Conservation (phyloP, 2,888 invertebrate genomes). For the Tachystola acroxantha region DNA sequence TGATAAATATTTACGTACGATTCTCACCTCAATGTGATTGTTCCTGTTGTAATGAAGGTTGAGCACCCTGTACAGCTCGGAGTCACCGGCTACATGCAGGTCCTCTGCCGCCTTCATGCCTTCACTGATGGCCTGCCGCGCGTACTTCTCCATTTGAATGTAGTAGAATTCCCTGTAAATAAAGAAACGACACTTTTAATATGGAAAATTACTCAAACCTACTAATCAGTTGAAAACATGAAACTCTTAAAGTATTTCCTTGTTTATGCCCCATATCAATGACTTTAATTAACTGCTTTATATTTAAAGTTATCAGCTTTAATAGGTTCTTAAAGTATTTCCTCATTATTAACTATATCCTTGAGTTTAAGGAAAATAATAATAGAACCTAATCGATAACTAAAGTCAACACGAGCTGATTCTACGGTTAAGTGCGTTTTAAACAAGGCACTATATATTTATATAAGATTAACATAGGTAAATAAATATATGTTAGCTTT, state of each 20-base stretch:
- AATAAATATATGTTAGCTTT: too few species aligned
- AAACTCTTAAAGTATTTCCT: too few species aligned
- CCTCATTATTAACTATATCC: constrained; percentile 3
- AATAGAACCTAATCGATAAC: too few species aligned
- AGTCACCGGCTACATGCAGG: constrained; percentile 95
- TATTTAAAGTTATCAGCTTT: too few species aligned
- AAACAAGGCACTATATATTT: too few species aligned
- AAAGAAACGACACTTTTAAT: constrained; percentile 18
- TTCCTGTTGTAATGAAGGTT: constrained; percentile 99
- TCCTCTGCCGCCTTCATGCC: constrained; percentile 96
- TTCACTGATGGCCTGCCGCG: constrained; percentile 97
- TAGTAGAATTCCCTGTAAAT: constrained; percentile 98
- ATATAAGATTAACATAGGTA: too few species aligned
- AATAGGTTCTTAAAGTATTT: not conserved
- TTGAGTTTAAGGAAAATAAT: constrained; percentile 4
- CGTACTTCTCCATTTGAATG: constrained; percentile 99
- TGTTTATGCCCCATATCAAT: too few species aligned
- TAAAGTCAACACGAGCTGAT: too few species aligned
- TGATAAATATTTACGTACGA: not conserved
- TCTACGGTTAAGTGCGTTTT: too few species aligned
- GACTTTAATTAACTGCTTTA: too few species aligned
- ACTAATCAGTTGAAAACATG: too few species aligned
- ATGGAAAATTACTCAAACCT: too few species aligned
- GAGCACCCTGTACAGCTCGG: constrained; percentile 97
- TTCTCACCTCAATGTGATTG: constrained; percentile 93